These are phyloP conservation scores for Polia nebulosa DNA, from an alignment of 2,888 invertebrate species.

Conservation along the genomic window DNA sequence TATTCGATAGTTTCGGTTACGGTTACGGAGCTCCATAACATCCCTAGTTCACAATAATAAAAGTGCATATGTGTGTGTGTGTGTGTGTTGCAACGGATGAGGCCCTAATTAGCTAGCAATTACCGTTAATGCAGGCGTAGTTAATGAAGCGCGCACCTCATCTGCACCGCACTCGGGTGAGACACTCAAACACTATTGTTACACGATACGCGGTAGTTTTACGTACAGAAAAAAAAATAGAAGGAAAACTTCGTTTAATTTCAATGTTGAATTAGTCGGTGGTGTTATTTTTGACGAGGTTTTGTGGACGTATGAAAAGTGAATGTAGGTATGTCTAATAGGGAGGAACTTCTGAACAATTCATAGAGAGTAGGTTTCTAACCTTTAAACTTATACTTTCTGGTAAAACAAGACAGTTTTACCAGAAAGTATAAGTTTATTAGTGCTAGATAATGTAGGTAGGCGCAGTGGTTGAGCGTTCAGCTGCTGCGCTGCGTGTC, in stretches of 20 bases:
- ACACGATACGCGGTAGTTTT: slow-evolving; percentile 40
- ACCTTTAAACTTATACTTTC: no score
- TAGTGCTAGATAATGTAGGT: no score
- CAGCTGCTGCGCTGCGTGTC: no score
- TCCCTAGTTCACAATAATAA: slow-evolving; percentile 63
- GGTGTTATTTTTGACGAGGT: background rate
- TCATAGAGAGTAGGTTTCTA: no score
- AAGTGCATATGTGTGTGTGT: slow-evolving; percentile 63
- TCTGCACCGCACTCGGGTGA: slow-evolving; percentile 71
- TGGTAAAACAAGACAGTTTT: no score
- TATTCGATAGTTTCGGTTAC: no score
- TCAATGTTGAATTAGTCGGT: background rate
- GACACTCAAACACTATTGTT: slow-evolving; percentile 65
- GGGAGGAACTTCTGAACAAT: no score
- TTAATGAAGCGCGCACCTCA: slow-evolving; percentile 82
- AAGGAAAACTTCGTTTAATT: slow-evolving; percentile 24
- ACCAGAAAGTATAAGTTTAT: no score
- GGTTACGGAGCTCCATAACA: no score
- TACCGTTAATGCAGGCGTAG: slow-evolving; percentile 85
- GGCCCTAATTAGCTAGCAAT: slow-evolving; percentile 87
- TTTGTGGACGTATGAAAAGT: background rate
- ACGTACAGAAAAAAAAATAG: slow-evolving; percentile 34
- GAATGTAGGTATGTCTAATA: no score
- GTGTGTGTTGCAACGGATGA: slow-evolving; percentile 81
- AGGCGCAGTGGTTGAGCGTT: no score